phyloP scores from a whole-genome alignment of 2,797 vertebrate species.

The Hozukius guyotensis region DNA sequence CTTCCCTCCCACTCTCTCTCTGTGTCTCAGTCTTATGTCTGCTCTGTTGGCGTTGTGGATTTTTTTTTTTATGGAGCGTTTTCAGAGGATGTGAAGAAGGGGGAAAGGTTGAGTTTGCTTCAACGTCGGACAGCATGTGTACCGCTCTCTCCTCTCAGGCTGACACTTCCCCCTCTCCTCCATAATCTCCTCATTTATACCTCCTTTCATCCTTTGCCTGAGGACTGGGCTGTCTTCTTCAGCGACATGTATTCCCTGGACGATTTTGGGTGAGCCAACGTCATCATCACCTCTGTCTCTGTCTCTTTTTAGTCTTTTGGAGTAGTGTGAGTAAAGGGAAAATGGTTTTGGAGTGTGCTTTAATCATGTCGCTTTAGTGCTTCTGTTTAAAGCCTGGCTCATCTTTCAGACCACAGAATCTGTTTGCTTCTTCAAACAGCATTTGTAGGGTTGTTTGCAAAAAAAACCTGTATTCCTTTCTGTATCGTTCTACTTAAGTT shows the following conservation, averaged over 20 bases:
- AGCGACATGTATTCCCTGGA: slow-evolving; percentile 93
- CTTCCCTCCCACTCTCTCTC: slow-evolving; percentile 57
- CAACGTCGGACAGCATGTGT: slow-evolving; percentile 52
- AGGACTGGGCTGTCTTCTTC: slow-evolving; percentile 49
- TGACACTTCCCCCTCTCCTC: slow-evolving; percentile 67
- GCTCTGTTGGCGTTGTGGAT: slow-evolving; percentile 48
- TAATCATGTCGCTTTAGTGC: slow-evolving; percentile 30
- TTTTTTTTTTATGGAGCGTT: neutral
- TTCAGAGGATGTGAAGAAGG: slow-evolving; percentile 64
- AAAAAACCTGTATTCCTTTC: slow-evolving; percentile 9
- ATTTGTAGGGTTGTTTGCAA: slow-evolving; percentile 5
- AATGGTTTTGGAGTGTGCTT: slow-evolving; percentile 30
- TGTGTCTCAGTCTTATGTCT: slow-evolving; percentile 45
- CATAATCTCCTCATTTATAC: slow-evolving; percentile 65
- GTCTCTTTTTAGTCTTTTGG: neutral
- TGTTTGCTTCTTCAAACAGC: slow-evolving; percentile 19
- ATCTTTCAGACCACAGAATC: slow-evolving; percentile 47
- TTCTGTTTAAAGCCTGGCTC: slow-evolving; percentile 59
- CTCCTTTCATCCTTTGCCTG: slow-evolving; percentile 55
- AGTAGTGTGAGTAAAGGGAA: slow-evolving; percentile 1
- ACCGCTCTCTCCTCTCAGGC: slow-evolving; percentile 50
- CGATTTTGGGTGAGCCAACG: slow-evolving; percentile 90
- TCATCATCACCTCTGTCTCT: slow-evolving; percentile 5
- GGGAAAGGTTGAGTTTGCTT: slow-evolving; percentile 34
- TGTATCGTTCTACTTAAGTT: neutral